phyloP scores from a whole-genome alignment of 2,888 invertebrate species.

The Nematopogon swammerdamellus region DNA sequence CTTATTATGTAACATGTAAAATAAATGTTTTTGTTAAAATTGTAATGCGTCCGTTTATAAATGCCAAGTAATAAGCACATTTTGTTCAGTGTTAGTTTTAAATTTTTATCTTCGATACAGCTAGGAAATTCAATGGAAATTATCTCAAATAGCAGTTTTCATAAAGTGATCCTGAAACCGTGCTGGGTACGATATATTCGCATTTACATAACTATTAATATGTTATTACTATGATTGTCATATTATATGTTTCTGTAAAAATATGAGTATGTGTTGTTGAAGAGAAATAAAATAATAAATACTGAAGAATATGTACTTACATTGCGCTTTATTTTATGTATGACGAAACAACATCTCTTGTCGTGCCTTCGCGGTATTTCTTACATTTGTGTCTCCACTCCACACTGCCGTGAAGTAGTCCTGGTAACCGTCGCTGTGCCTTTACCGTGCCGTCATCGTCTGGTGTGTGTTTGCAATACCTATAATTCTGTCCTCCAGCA shows the following conservation, averaged over 20 bases:
- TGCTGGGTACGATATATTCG: constrained; percentile 26
- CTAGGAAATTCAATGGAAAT: not conserved
- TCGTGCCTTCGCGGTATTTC: no score
- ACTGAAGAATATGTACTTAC: constrained; percentile 17
- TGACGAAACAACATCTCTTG: no score
- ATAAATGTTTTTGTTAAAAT: not conserved
- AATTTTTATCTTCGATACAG: not conserved
- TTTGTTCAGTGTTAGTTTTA: not conserved
- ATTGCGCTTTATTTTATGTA: not conserved
- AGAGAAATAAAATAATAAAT: constrained; percentile 57
- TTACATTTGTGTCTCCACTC: no score
- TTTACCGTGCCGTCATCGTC: no score
- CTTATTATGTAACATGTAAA: not conserved
- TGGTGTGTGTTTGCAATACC: no score
- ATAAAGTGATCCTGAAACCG: not conserved
- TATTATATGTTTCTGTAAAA: constrained; percentile 57
- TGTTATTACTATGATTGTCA: constrained; percentile 54
- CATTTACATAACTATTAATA: constrained; percentile 49
- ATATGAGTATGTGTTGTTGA: constrained; percentile 60
- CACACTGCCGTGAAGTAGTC: no score
- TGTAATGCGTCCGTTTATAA: not conserved
- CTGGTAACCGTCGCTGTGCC: no score
- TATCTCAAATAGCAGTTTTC: not conserved
- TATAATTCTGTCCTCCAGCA: no score
- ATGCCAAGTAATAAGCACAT: not conserved